Evolutionary conservation across 2,113 vertebrate genomes (phyloP).

Genomic region (Alaudala cheleensis): DNA sequence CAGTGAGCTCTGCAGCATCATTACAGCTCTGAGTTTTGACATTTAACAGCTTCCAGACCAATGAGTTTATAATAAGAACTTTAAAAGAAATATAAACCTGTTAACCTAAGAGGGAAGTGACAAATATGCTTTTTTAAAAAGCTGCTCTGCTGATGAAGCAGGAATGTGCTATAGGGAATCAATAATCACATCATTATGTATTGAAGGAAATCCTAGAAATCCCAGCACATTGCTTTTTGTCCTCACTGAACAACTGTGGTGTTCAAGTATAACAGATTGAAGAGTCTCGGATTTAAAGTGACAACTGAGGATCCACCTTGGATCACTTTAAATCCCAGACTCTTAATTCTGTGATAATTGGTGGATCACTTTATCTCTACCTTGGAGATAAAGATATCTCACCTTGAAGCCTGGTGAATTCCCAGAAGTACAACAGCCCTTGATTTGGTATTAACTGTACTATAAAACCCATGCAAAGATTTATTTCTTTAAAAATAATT

Average conservation of each 20-base stretch:
- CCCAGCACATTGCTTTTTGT: not conserved
- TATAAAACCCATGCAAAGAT: not conserved
- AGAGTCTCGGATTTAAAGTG: not conserved
- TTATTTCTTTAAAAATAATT: not conserved
- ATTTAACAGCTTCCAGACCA: not conserved
- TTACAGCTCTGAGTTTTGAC: not conserved
- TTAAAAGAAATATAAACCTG: not conserved
- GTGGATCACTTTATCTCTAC: conserved; percentile 24
- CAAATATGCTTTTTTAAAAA: not conserved
- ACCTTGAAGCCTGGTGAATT: not conserved
- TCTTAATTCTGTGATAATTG: conserved; percentile 26
- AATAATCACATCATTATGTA: not conserved
- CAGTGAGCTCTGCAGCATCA: not conserved
- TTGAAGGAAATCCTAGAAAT: not conserved
- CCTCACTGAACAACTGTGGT: not conserved
- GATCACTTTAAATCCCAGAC: not conserved
- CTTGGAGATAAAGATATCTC: conserved; percentile 3
- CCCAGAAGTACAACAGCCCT: not conserved
- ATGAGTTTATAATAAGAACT: not conserved
- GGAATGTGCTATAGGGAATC: not conserved
- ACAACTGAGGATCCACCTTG: not conserved
- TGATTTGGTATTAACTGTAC: not conserved
- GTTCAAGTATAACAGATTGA: not conserved
- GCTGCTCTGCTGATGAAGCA: not conserved
- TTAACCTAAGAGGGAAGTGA: not conserved